Base-by-base conservation (phyloP, 1,140 invertebrate genomes). In the Drosophila repleta region DNA sequence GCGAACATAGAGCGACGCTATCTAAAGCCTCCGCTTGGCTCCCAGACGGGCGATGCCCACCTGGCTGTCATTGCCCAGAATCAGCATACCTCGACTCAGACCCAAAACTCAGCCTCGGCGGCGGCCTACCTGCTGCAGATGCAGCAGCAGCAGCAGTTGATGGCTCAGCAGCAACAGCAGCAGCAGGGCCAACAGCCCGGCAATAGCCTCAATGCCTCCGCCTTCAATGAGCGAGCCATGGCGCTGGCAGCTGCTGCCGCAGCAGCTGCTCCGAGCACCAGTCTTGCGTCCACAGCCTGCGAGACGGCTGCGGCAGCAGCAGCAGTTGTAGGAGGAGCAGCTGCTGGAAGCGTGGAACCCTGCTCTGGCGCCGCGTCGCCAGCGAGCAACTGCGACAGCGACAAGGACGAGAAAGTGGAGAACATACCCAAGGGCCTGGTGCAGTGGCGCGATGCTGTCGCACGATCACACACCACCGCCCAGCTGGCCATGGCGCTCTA, bases 1-100 rank as follows among this genome's bases (percentile, higher is more conserved):
- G 94, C 95, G 3, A 96, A 97, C 58, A 98, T 99, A 56, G 98
- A 99, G 91, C 93, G 97, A 65, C 93, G 98, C 74, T 99, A 99
- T 91, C 93, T 99, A 37, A 98, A 98, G 92, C 97, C 97, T 70
- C 98, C 98, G 26, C 93, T 99, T 17, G 97, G 97, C 51, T 94
- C 94, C 0, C 90, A 90, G 18, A 91, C 91, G 0, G 91, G 90
- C 4, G 91, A 92, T 53, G 91, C 91, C 0, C 91, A 92, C 37
- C 45, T 92, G 29, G 91, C 91, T 1, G 90, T 88, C 15, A 92
- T 92, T 52, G 90, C 91, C n/a, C 90, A 91, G 70, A 92, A 90
- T 46, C 91, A 92, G 53, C 90, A 91, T 17, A 85, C 89, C 3
- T 76, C 71, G 1, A 84, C 83, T 10, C 89, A 89, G 57, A 90